phyloP scores from a whole-genome alignment of 2,888 invertebrate genomes.

The Halictus ligatus region DNA sequence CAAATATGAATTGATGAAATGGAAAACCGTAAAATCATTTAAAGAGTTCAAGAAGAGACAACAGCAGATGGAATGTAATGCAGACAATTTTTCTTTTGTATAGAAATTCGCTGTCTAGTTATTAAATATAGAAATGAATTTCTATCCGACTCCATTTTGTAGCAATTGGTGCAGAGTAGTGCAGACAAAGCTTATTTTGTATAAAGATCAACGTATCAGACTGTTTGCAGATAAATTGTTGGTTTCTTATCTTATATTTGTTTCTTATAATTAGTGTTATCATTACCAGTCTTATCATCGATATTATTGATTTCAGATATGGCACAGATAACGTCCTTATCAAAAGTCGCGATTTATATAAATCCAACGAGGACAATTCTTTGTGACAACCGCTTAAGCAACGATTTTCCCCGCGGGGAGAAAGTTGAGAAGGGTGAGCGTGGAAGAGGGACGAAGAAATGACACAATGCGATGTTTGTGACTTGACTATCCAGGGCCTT shows the following conservation, averaged over 20 bases:
- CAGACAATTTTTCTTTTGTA: no score
- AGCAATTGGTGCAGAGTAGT: background rate
- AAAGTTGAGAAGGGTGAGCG: conserved; percentile 11
- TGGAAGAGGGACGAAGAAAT: conserved; percentile 42
- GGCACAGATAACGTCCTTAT: background rate
- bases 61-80: no score
- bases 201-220: background rate
- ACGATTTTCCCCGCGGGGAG: background rate
- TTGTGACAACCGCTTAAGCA: conserved; percentile 13
- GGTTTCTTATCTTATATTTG: background rate
- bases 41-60: no score
- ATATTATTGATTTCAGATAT: background rate
- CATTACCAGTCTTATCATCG: background rate
- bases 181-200: background rate
- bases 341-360: background rate
- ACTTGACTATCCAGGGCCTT: conserved; percentile 55
- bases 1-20: no score
- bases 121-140: background rate
- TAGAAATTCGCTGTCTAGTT: no score
- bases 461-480: conserved; percentile 51
- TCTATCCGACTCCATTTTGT: background rate
- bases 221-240: background rate
- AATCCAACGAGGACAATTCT: background rate
- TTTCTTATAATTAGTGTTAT: background rate
- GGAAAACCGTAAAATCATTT: no score